Evolutionary conservation across 2,797 vertebrate genomes (phyloP).

Genomic region (Sus cebifrons): DNA sequence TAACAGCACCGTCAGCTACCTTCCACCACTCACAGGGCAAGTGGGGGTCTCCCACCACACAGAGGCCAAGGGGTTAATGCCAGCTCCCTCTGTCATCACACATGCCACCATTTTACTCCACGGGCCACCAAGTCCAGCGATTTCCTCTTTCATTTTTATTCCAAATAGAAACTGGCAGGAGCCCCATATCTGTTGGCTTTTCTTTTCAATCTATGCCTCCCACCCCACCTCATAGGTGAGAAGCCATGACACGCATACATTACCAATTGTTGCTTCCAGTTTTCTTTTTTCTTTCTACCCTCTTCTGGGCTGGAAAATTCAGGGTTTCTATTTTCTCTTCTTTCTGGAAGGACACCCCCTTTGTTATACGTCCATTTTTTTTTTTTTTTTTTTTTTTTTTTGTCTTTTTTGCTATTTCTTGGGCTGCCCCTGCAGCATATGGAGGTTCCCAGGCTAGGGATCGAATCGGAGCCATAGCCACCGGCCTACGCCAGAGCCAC

Average conservation of each 20-base stretch:
- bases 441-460: too few species aligned
- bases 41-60: neutral
- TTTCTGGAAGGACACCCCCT: neutral
- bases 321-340: neutral
- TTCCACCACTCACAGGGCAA: neutral
- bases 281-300: neutral
- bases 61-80: accelerated
- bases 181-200: neutral
- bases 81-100: neutral
- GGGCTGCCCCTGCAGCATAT: too few species aligned
- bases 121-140: neutral
- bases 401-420: too few species aligned
- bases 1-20: neutral
- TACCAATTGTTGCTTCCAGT: neutral
- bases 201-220: neutral
- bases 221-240: neutral
- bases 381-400: too few species aligned
- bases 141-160: neutral
- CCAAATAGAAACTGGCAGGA: neutral
- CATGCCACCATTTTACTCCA: too few species aligned
- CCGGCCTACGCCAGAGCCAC: too few species aligned
- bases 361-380: neutral
- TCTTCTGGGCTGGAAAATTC: neutral
- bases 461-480: too few species aligned
- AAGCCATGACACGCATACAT: neutral